These are phyloP conservation scores for Malachius bipustulatus DNA, from an alignment of 2,888 invertebrate species.

Conservation along the genomic window DNA sequence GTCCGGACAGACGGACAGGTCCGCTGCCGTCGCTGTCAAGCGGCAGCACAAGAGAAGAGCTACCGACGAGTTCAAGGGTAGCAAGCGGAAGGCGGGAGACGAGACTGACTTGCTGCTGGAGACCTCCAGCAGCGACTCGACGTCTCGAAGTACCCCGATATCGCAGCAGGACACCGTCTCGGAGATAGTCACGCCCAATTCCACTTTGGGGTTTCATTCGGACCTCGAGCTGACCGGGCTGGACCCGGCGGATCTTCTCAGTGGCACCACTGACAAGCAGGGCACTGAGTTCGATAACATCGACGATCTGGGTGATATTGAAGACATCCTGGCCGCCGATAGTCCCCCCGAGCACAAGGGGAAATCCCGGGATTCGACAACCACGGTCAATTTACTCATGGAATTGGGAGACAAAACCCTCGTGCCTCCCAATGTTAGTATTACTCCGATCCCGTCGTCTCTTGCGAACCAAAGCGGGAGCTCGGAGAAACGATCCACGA, in stretches of 20 bases:
- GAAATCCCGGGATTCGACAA: constrained; percentile 44
- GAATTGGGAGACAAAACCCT: constrained; percentile 39
- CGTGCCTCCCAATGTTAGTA: constrained; percentile 49
- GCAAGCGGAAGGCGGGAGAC: constrained; percentile 46
- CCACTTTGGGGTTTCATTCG: constrained; percentile 44
- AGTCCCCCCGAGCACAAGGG: constrained; percentile 15
- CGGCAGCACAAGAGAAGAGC: constrained; percentile 27
- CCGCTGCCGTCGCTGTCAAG: constrained; percentile 34
- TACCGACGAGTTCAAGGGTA: constrained; percentile 24
- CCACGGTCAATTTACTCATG: constrained; percentile 37
- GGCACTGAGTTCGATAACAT: constrained; percentile 49
- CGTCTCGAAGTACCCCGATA: constrained; percentile 44
- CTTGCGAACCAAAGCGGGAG: constrained; percentile 28
- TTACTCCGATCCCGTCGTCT: constrained; percentile 46
- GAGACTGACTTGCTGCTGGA: constrained; percentile 49
- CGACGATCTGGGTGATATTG: constrained; percentile 43
- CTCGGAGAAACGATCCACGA: constrained; percentile 60
- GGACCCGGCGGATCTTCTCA: constrained; percentile 47
- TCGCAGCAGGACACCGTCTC: constrained; percentile 36
- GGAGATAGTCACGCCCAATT: constrained; percentile 41
- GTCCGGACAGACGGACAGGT: constrained; percentile 17
- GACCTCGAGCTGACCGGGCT: constrained; percentile 51
- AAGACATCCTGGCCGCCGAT: constrained; percentile 38
- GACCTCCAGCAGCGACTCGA: constrained; percentile 52
- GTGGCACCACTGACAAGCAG: constrained; percentile 34